These are phyloP conservation scores for Thera britannica DNA, from an alignment of 2,888 invertebrate species.

Conservation along the genomic window DNA sequence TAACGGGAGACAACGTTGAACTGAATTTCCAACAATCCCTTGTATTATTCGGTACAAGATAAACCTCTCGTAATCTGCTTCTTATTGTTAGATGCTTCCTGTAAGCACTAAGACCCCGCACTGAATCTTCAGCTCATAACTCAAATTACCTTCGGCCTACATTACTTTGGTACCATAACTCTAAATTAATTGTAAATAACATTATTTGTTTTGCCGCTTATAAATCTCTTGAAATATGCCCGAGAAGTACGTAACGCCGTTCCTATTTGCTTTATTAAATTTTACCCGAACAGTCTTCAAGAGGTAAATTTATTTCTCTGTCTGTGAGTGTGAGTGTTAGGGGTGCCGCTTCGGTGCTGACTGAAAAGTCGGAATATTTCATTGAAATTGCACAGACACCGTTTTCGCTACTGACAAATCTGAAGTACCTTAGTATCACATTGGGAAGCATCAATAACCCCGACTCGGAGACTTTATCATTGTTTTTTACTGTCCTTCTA, in stretches of 20 bases:
- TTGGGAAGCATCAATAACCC: constrained; percentile 10
- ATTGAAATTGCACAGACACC: constrained; percentile 20
- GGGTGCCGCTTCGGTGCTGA: constrained; percentile 12
- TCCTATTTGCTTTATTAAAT: constrained; percentile 77
- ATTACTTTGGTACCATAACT: constrained; percentile 61
- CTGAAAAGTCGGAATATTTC: constrained; percentile 18
- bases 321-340: constrained; percentile 56
- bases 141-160: constrained; percentile 44
- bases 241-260: constrained; percentile 61
- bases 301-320: constrained; percentile 69
- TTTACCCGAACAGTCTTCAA: constrained; percentile 66
- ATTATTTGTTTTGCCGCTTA: constrained; percentile 61
- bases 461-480: constrained; percentile 2
- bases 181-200: constrained; percentile 71
- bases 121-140: constrained; percentile 19
- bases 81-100: neutral
- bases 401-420: constrained; percentile 13
- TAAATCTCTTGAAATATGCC: constrained; percentile 73
- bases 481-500: neutral
- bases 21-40: neutral
- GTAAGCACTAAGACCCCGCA: neutral
- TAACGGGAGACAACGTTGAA: neutral
- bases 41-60: too few species aligned
- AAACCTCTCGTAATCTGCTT: too few species aligned
- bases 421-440: constrained; percentile 13